A percentile compares a stretch with the other conserved stretches of the same genome.
Conservation (phyloP, 2,113 vertebrate genomes). For the Antechinus stuartii region DNA sequence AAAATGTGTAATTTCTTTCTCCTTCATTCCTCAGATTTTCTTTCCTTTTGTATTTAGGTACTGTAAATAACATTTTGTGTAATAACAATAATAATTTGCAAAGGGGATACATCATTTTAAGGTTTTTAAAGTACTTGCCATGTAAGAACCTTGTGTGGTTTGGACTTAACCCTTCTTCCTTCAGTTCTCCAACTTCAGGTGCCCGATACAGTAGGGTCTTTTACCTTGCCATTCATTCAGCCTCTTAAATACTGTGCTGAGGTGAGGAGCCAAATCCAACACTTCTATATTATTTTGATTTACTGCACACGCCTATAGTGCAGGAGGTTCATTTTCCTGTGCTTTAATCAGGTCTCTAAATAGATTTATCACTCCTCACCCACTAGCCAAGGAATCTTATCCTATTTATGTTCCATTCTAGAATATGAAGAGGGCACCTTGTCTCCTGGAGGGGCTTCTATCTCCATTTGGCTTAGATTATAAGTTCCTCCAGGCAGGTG, state of each 20-base stretch:
- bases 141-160: background rate
- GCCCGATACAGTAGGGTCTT: background rate
- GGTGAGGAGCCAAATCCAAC: background rate
- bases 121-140: background rate
- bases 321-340: background rate
- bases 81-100: background rate
- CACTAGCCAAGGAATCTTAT: background rate
- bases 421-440: background rate
- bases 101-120: background rate
- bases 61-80: background rate
- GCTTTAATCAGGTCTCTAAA: background rate
- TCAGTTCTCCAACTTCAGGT: background rate
- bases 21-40: background rate
- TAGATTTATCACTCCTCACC: background rate
- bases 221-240: background rate
- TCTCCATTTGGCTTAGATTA: slow-evolving; percentile 9
- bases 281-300: background rate
- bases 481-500: slow-evolving; percentile 18
- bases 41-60: background rate
- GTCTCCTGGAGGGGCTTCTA: background rate
- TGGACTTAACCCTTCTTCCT: background rate
- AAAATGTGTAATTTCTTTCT: background rate
- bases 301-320: background rate
- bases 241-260: background rate
- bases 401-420: background rate